A percentile compares a stretch with the other conserved stretches of the same genome.
These are phyloP conservation scores for Lanistes nyassanus DNA, from an alignment of 1,140 invertebrate species.

Conservation along the genomic window DNA sequence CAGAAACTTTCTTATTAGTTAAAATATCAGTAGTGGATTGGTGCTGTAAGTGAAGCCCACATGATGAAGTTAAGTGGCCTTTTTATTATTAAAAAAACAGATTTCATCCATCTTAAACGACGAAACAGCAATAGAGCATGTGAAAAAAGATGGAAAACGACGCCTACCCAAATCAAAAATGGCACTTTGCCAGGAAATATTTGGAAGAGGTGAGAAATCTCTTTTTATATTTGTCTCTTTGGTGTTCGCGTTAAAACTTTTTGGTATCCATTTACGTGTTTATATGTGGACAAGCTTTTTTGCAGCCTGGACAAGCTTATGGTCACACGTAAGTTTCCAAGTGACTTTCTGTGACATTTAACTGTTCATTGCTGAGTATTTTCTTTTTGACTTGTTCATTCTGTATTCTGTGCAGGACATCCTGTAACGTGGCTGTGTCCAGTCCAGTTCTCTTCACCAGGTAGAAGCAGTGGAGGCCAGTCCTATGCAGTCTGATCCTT, in stretches of 20 bases:
- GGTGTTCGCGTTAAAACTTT: background rate
- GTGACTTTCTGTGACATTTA: too few species aligned
- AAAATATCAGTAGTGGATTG: too few species aligned
- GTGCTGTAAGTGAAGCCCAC: too few species aligned
- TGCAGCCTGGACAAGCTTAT: too few species aligned
- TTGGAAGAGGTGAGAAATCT: constrained; percentile 73
- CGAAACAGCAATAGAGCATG: constrained; percentile 84
- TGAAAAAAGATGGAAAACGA: constrained; percentile 77
- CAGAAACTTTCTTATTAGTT: too few species aligned
- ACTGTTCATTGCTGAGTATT: background rate
- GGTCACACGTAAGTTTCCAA: too few species aligned
- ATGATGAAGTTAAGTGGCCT: too few species aligned
- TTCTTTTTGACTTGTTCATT: constrained; percentile 5
- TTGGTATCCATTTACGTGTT: background rate
- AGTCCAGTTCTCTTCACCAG: constrained; percentile 31
- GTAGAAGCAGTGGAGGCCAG: constrained; percentile 10
- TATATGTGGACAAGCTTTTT: too few species aligned
- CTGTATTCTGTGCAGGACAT: constrained; percentile 43
- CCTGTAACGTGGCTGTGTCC: constrained; percentile 55
- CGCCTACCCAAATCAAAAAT: constrained; percentile 76
- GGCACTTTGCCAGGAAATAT: constrained; percentile 81
- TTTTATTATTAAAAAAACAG: too few species aligned
- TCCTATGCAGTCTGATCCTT: background rate
- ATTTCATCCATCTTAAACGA: constrained; percentile 80
- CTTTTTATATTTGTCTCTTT: background rate